Base-by-base conservation (phyloP, 2,113 vertebrate species). In the Tinamus guttatus region DNA sequence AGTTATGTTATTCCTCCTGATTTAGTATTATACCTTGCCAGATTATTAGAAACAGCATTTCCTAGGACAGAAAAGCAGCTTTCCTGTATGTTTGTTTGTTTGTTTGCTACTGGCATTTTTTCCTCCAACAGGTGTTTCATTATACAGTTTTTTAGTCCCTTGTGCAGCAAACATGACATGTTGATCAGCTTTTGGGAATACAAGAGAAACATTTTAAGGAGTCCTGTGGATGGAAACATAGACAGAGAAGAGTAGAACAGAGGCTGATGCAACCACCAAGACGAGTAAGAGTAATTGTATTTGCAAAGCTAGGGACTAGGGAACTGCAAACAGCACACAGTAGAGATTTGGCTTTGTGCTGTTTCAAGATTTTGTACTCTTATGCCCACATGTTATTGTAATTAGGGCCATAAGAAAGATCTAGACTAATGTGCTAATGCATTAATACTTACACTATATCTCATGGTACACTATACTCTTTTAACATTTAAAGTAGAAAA, bases 361-460 rank as follows among this genome's bases (percentile, higher is more conserved):
- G 12, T 28, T 84, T 30, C 4, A 68, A 40, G 16, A 60, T 58
- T 52, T 90, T 70, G 43, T 32, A 38, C n/a, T 79, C 27, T 54
- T 80, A 8, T 43, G 34, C 11, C 11, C 90, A 38, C 2, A 8
- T 28, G 7, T 51, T 58, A 43, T 10, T 2, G 4, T 0, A 3
- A n/a, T 74, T 34, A 81, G 1, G 40, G 27, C 12, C n/a, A 56
- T 70, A 28, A 60, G 28, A 84, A 81, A 78, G 20, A 71, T 28
- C 5, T 43, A 60, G 10, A 30, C 38, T 22, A 49, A 70, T 0
- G 0, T 8, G 27, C 38, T 22, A 49, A 70, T 0, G 0, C 13
- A 11, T 52, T 59, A 59, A 22, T 40, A 10, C 81, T 81, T 80
- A 45, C 32, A 73, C 9, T 38, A 52, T 85, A 83, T 83, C 5